Base-by-base conservation (phyloP, 1,140 invertebrate genomes). In the Solenopsis invicta region DNA sequence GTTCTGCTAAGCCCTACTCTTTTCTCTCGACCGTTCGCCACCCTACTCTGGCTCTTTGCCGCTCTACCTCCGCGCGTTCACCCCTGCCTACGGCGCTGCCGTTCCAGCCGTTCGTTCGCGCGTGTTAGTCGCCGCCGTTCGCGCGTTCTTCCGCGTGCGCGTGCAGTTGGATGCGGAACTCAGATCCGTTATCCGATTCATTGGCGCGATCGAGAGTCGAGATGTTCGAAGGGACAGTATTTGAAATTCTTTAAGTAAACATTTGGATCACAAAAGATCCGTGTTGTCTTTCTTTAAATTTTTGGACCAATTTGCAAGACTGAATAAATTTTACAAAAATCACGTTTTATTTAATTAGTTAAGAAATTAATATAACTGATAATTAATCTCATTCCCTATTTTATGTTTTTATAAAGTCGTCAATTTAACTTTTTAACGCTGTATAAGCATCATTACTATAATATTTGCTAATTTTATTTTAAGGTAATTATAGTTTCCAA, bases 1-100 rank as follows among this genome's bases (percentile, higher is more conserved):
- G 85, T 86, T 91, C 86, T 74, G 89, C 78, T 85, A 84, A 92
- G 56, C 92, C 93, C 92, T 93, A 92, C 92, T 93, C 90, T 91
- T 75, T 87, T 91, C 85, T 88, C 85, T 87, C 88, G 64, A 24
- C 77, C 88, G 74, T 89, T 88, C 88, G 84, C 77, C 66, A 87
- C 82, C 90, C 88, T 86, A 87, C 89, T 61, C 85, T 64, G 48
- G 54, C 52, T 75, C 52, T 72, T 78, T 75, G 37, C 82, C 61
- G 62, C 88, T 81, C 29, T 61, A n/a, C 52, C 21, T 45, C 48
- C 66, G 69, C 54, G 24, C 89, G 75, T 91, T 85, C 81, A 90
- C 72, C 87, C 66, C 82, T 88, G 66, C 87, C 86, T 77, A 88
- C 69, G 67, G 61, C 78, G 62, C 69, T 67, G 72, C 56, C 29